These are phyloP conservation scores for Pseudorectes ferrugineus DNA, from an alignment of 2,113 vertebrate species.

Conservation along the genomic window DNA sequence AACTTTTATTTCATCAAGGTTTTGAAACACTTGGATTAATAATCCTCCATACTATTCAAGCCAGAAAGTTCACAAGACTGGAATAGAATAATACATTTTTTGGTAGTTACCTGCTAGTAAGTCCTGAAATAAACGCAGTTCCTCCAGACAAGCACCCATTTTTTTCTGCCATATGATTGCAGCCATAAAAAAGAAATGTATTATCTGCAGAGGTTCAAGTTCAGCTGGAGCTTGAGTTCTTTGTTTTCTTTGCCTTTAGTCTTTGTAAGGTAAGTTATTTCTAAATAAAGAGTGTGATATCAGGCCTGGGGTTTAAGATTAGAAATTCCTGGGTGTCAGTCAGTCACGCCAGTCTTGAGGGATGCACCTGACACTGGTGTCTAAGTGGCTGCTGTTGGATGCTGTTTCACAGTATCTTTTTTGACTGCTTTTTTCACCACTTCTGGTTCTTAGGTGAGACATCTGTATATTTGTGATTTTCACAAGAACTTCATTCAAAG, in stretches of 20 bases:
- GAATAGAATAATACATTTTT: background rate
- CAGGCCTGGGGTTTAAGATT: background rate
- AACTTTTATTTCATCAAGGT: background rate
- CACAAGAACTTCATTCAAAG: conserved; percentile 99
- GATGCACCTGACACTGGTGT: background rate
- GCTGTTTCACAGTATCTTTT: background rate
- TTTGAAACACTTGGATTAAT: background rate
- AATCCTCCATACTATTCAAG: background rate
- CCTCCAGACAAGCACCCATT: background rate
- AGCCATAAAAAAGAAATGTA: background rate
- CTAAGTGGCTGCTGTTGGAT: background rate
- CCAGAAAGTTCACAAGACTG: background rate
- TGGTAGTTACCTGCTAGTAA: background rate
- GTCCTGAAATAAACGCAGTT: background rate
- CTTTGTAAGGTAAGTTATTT: background rate
- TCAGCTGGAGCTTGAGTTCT: background rate
- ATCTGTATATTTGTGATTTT: conserved; percentile 98
- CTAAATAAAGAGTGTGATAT: background rate
- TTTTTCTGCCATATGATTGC: background rate
- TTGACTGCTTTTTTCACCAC: background rate
- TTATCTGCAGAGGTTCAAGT: background rate
- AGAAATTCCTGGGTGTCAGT: background rate
- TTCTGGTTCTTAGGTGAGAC: conserved; percentile 81
- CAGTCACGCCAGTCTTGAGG: background rate
- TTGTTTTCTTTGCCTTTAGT: background rate